Base-by-base conservation (phyloP, 2,888 invertebrate species). In the Harmothoe impar region DNA sequence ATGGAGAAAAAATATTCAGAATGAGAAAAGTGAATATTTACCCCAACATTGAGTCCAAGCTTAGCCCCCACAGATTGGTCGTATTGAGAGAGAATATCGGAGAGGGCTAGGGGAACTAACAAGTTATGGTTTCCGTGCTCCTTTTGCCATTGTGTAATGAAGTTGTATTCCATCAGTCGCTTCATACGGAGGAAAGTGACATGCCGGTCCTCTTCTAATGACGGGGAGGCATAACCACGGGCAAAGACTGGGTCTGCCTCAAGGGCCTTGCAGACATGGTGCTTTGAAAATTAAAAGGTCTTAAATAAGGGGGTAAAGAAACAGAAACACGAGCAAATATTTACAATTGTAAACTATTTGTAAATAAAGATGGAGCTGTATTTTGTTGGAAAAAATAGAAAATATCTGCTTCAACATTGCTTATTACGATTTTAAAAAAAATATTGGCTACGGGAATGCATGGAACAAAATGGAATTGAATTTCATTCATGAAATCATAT, bases 161-260 rank as follows among this genome's bases (percentile, higher is more conserved):
- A 97, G 68, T 97, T 96, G 94, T 97, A 97, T 93, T 97, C 97
- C 94, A 97, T 97, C 25, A 98, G 94, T 25, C 97, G 96, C 93
- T 97, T 97, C 92, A 94, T 94, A 89, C 96, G 93, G 77, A 92
- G 93, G 92, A 95, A 95, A 33, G 94, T 94, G 7, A 95, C 62
- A 90, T 25, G 72, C 0, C 94, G 95, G 97, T 97, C 94, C 96
- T 95, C 89, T 94, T 98, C 97, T 92, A 98, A 97, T 52, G 97
- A 96, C 0, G 97, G 96, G 0, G 97, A 97, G 25, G 96, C 96
- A 52, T 96, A 96, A 17, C 97, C 96, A 93, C 97, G 97, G 15
- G 97, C 97, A 95, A 98, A 98, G 23, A 98, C 95, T 0, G 98
- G 98, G 95, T 98, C 98, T 89, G 97, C 97, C 94, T 98, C 97